Percentiles rank a stretch among this genome's conserved stretches.
Conservation (phyloP, 1,140 invertebrate species). For the Pristionchus pacificus region DNA sequence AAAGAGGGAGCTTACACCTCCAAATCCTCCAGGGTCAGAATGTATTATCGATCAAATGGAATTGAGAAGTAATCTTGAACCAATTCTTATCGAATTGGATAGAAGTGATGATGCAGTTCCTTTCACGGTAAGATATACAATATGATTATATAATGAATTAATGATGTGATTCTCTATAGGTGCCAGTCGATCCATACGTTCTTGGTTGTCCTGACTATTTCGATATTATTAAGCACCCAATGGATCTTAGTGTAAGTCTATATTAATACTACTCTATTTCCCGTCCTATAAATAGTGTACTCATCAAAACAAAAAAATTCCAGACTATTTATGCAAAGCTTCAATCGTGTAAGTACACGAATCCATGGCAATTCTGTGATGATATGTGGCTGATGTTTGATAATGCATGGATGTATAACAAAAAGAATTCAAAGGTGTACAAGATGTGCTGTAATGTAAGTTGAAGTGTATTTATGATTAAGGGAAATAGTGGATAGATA, state of each 20-base stretch:
- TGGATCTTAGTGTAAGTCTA: slow-evolving; percentile 75
- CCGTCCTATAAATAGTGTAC: background rate
- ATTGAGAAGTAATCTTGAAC: background rate
- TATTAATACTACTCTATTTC: background rate
- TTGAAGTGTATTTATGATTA: slow-evolving; percentile 11
- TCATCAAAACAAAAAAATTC: too few relatives aligned
- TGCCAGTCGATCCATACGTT: slow-evolving; percentile 81
- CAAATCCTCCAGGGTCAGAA: slow-evolving; percentile 25
- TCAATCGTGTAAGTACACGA: slow-evolving; percentile 81
- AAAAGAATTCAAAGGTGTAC: slow-evolving; percentile 94
- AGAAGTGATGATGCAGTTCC: background rate
- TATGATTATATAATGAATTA: slow-evolving; percentile 60
- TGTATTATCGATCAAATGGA: slow-evolving; percentile 55
- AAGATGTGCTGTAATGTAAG: slow-evolving; percentile 93
- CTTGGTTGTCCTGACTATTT: slow-evolving; percentile 76
- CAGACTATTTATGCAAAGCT: slow-evolving; percentile 84
- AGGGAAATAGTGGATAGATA: too few relatives aligned
- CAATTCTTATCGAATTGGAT: background rate
- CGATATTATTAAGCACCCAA: slow-evolving; percentile 94
- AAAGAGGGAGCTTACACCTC: slow-evolving; percentile 42
- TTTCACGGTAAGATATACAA: background rate
- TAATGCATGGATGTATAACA: slow-evolving; percentile 98
- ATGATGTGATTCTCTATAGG: too few relatives aligned
- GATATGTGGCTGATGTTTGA: slow-evolving; percentile 99
- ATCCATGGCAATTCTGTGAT: slow-evolving; percentile 98